Conservation (phyloP, 2,797 vertebrate genomes). For the Hoplostethus atlanticus region DNA sequence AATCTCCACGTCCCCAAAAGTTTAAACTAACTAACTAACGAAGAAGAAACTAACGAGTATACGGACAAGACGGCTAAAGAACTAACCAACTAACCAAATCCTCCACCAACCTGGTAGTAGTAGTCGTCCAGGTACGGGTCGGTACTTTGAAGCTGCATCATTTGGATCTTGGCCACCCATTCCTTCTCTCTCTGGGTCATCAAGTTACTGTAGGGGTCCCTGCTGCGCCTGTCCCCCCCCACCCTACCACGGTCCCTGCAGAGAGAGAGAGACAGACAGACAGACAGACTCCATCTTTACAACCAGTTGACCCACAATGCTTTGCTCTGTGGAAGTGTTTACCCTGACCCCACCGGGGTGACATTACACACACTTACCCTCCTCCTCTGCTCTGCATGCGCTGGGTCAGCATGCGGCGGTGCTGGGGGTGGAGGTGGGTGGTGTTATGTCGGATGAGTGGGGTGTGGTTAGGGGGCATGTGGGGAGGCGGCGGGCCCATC, state of each 20-base stretch:
- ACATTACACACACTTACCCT: conserved; percentile 78
- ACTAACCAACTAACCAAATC: neutral
- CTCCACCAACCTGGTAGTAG: conserved; percentile 91
- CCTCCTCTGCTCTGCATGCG: conserved; percentile 89
- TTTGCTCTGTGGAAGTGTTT: too few relatives aligned
- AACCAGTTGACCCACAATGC: too few relatives aligned
- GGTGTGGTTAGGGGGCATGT: conserved; percentile 82
- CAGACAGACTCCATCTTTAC: neutral
- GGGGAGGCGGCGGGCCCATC: conserved; percentile 75
- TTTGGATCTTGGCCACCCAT: conserved; percentile 98
- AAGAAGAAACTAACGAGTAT: neutral
- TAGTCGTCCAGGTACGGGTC: conserved; percentile 98
- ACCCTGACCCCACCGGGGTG: too few relatives aligned
- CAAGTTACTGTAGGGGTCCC: conserved; percentile 96
- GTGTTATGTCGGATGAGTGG: conserved; percentile 91
- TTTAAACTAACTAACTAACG: neutral
- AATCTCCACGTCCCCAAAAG: too few relatives aligned
- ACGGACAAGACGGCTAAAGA: neutral
- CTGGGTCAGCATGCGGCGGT: conserved; percentile 93
- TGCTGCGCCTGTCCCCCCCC: conserved; percentile 81
- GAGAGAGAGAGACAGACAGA: neutral
- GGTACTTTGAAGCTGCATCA: conserved; percentile 98
- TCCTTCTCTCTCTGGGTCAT: conserved; percentile 98
- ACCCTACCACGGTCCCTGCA: conserved; percentile 75
- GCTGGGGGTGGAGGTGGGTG: conserved; percentile 96